These are phyloP conservation scores for Lamprologus lemairii DNA, from an alignment of 2,113 vertebrate species.

Conservation along the genomic window DNA sequence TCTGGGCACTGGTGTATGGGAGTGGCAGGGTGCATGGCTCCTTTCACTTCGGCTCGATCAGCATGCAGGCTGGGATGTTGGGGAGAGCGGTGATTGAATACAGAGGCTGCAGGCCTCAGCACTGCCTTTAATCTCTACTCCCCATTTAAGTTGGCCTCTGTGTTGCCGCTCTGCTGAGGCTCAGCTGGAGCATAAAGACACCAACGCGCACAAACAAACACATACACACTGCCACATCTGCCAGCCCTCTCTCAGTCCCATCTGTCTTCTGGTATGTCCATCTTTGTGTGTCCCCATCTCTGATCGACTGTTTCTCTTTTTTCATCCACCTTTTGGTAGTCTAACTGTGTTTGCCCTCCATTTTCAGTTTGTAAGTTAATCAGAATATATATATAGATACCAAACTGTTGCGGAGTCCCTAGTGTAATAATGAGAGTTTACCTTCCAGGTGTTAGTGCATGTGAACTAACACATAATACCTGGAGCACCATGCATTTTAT, in stretches of 20 bases:
- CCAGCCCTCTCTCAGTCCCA: slow-evolving; percentile 31
- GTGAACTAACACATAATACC: background rate
- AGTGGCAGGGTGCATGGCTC: slow-evolving; percentile 75
- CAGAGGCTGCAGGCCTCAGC: slow-evolving; percentile 75
- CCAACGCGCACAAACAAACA: slow-evolving; percentile 60
- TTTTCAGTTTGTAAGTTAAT: background rate
- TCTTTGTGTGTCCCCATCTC: slow-evolving; percentile 12
- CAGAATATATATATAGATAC: background rate
- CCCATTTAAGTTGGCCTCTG: slow-evolving; percentile 77
- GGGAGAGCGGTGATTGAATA: slow-evolving; percentile 85
- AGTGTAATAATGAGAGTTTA: background rate
- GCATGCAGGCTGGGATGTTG: slow-evolving; percentile 82
- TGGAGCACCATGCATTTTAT: background rate
- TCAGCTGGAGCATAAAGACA: slow-evolving; percentile 88
- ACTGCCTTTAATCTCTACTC: slow-evolving; percentile 86
- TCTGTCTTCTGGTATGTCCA: slow-evolving; percentile 24
- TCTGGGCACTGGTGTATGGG: slow-evolving; percentile 58
- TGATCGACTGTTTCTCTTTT: background rate
- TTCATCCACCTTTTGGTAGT: background rate
- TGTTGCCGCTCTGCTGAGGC: slow-evolving; percentile 71
- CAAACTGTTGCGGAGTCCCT: background rate
- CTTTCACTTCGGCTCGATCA: slow-evolving; percentile 84
- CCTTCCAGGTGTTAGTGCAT: background rate
- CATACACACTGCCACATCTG: slow-evolving; percentile 55
- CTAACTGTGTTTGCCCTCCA: background rate